Conservation (phyloP, 2,888 invertebrate genomes). For the Dicranocentrus wangi region DNA sequence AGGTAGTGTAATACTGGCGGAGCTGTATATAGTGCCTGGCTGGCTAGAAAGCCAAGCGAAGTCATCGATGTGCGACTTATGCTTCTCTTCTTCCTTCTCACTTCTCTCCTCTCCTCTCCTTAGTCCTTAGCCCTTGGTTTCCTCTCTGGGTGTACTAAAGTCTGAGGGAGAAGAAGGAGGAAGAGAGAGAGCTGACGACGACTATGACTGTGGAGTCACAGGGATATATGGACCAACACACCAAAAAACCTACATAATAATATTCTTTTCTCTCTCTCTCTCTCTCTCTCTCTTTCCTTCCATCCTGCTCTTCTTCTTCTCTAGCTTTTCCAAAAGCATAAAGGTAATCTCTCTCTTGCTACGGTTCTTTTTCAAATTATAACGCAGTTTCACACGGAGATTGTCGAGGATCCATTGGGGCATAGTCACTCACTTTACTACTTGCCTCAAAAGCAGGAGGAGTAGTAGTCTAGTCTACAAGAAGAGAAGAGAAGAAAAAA, state of each 20-base stretch:
- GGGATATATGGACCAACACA: too few relatives aligned
- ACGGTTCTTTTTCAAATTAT: constrained; percentile 61
- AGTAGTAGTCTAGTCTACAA: too few relatives aligned
- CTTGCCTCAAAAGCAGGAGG: constrained; percentile 45
- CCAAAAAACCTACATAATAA: too few relatives aligned
- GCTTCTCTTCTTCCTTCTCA: constrained; percentile 18
- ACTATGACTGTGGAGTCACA: too few relatives aligned
- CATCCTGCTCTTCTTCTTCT: background rate
- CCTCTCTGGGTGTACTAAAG: constrained; percentile 1
- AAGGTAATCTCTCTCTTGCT: constrained; percentile 68
- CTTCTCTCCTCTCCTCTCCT: constrained; percentile 11
- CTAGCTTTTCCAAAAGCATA: constrained; percentile 32
- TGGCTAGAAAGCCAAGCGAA: constrained; percentile 23
- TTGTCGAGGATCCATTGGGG: constrained; percentile 66
- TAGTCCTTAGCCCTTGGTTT: constrained; percentile 11
- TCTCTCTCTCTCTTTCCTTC: constrained; percentile 6
- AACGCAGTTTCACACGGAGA: constrained; percentile 70
- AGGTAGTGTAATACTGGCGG: background rate
- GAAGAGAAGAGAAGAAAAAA: too few relatives aligned
- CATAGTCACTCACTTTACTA: constrained; percentile 55
- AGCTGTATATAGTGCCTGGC: background rate
- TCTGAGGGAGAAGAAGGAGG: too few relatives aligned
- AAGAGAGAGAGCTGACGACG: too few relatives aligned
- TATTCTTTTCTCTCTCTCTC: background rate
- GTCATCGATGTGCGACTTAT: constrained; percentile 55